These are phyloP conservation scores for Hypsibius dujardini DNA, from an alignment of 1,140 invertebrate genomes.

Conservation along the genomic window DNA sequence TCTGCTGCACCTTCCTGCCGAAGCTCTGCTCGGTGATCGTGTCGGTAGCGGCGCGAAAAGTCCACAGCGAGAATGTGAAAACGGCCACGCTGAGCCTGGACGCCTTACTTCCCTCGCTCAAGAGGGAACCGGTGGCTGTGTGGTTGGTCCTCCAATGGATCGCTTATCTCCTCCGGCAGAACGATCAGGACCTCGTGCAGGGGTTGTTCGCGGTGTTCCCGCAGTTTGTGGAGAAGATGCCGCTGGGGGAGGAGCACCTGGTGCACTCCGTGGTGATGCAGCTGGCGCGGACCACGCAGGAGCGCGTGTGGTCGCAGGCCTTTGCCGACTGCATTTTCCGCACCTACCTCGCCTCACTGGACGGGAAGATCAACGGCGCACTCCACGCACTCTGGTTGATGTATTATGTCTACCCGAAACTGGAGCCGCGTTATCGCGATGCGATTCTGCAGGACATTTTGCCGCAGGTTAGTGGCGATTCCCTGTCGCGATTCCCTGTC, in stretches of 20 bases:
- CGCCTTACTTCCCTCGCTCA: not conserved
- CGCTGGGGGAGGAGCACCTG: not conserved
- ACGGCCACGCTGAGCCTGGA: not conserved
- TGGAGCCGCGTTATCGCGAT: constrained; percentile 5
- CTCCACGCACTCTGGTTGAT: not conserved
- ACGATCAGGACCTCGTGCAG: not conserved
- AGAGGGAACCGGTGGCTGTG: constrained; percentile 7
- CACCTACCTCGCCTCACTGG: not conserved
- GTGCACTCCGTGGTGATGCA: not conserved
- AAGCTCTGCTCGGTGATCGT: not conserved
- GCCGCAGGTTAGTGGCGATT: not conserved
- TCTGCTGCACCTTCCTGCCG: not conserved
- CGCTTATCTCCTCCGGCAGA: not conserved
- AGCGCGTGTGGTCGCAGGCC: not conserved
- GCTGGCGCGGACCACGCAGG: not conserved
- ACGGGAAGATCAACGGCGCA: not conserved
- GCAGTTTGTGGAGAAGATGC: not conserved
- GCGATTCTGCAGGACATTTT: not conserved
- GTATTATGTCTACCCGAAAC: not conserved
- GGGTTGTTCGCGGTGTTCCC: not conserved
- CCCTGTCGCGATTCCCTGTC: not conserved
- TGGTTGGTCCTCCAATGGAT: constrained; percentile 14
- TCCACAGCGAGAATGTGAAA: not conserved
- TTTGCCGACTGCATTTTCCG: constrained; percentile 15
- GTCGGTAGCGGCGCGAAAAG: not conserved